Evolutionary conservation across 2,888 invertebrate species (phyloP).

Genomic region (Timandra comae): DNA sequence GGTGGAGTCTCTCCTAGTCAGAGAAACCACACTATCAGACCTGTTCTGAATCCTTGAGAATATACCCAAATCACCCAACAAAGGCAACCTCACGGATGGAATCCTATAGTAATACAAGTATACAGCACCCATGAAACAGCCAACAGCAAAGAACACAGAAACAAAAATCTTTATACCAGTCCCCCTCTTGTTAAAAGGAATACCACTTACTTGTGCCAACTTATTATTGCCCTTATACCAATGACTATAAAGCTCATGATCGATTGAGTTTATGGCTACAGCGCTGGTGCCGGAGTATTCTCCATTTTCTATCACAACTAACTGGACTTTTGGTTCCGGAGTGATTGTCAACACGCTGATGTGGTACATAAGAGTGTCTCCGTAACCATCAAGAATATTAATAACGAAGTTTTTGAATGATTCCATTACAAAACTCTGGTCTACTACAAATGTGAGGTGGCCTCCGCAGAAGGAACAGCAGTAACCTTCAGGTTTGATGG

Average conservation of each 20-base stretch:
- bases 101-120: conserved; percentile 57
- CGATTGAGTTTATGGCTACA: conserved; percentile 41
- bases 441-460: conserved; percentile 38
- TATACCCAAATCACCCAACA: conserved; percentile 27
- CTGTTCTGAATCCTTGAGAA: conserved; percentile 51
- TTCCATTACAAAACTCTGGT: conserved; percentile 43
- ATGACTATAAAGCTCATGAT: conserved; percentile 33
- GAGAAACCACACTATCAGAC: conserved; percentile 59
- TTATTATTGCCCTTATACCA: conserved; percentile 39
- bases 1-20: conserved; percentile 56
- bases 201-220: conserved; percentile 42
- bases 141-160: conserved; percentile 52
- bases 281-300: conserved; percentile 52
- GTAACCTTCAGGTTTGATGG: conserved; percentile 55
- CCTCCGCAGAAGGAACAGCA: conserved; percentile 66
- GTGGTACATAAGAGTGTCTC: conserved; percentile 39
- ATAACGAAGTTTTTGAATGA: conserved; percentile 43
- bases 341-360: conserved; percentile 36
- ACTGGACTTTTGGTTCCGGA: conserved; percentile 37
- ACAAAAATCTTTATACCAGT: conserved; percentile 48
- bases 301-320: conserved; percentile 53
- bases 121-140: conserved; percentile 37
- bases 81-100: conserved; percentile 30
- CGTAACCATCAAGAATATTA: conserved; percentile 33
- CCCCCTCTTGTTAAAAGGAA: conserved; percentile 43